Conservation (phyloP, 2,113 vertebrate species). For the Sciurus niger region DNA sequence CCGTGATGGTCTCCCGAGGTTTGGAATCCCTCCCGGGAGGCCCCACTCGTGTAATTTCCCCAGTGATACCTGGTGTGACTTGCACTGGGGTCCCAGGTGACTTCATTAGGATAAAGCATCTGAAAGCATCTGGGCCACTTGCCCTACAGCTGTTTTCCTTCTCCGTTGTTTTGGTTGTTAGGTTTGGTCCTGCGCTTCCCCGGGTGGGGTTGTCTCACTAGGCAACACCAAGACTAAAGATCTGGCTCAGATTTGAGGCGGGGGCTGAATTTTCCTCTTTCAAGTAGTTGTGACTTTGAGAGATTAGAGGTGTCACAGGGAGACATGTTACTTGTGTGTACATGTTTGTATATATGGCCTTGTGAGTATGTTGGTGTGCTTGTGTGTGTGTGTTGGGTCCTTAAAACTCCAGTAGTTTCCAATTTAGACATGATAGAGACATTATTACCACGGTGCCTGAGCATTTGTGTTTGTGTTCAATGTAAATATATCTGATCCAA, state of each 20-base stretch:
- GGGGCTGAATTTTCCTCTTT: not conserved
- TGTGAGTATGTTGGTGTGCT: not conserved
- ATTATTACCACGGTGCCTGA: not conserved
- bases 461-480: not conserved
- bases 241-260: slow-evolving; percentile 2
- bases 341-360: too few species aligned
- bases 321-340: not conserved
- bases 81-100: not conserved
- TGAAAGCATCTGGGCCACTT: not conserved
- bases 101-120: slow-evolving; percentile 62
- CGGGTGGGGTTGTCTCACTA: not conserved
- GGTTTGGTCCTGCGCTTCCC: slow-evolving; percentile 45
- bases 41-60: not conserved
- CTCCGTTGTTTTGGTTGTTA: slow-evolving; percentile 30
- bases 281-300: not conserved
- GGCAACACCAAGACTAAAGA: not conserved
- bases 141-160: slow-evolving; percentile 15
- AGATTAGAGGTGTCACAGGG: not conserved
- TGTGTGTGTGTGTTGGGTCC: not conserved
- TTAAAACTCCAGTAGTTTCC: not conserved
- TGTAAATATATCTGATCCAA: not conserved
- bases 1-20: not conserved
- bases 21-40: not conserved
- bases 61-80: not conserved
- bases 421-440: not conserved